Evolutionary conservation across 1,140 invertebrate species (phyloP).

Genomic region (Saccostrea echinata): DNA sequence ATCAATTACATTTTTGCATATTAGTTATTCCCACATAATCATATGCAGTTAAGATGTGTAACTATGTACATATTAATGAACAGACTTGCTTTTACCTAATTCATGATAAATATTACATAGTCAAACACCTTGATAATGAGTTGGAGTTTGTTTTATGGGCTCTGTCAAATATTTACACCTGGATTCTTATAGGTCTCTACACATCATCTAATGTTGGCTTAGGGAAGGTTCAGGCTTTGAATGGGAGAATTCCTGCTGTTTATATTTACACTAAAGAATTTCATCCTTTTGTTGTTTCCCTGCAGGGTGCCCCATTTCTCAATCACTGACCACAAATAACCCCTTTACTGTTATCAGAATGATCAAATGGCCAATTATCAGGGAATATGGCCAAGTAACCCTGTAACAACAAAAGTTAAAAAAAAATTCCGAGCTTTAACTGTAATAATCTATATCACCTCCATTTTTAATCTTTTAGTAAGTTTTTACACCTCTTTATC

Average conservation of each 20-base stretch:
- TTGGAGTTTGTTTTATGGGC: background rate
- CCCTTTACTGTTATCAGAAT: constrained; percentile 12
- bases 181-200: background rate
- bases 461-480: too few relatives aligned
- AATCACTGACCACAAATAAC: constrained; percentile 37
- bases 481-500: background rate
- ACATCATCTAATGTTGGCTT: background rate
- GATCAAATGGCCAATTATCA: constrained; percentile 27
- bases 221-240: background rate
- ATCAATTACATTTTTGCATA: background rate
- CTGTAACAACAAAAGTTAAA: too few relatives aligned
- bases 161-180: constrained; percentile 2
- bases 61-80: background rate
- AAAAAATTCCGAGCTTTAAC: too few relatives aligned
- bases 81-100: background rate
- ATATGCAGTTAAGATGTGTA: background rate
- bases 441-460: too few relatives aligned
- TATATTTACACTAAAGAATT: constrained; percentile 17
- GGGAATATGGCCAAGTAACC: background rate
- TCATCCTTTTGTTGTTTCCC: constrained; percentile 5
- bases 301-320: constrained; percentile 20
- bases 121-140: background rate
- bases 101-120: background rate
- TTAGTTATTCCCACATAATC: background rate
- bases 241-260: background rate